Percentiles rank a stretch among this genome's conserved stretches.
Evolutionary conservation across 1,140 invertebrate species (phyloP).

Genomic region (Zaprionus taronus): DNA sequence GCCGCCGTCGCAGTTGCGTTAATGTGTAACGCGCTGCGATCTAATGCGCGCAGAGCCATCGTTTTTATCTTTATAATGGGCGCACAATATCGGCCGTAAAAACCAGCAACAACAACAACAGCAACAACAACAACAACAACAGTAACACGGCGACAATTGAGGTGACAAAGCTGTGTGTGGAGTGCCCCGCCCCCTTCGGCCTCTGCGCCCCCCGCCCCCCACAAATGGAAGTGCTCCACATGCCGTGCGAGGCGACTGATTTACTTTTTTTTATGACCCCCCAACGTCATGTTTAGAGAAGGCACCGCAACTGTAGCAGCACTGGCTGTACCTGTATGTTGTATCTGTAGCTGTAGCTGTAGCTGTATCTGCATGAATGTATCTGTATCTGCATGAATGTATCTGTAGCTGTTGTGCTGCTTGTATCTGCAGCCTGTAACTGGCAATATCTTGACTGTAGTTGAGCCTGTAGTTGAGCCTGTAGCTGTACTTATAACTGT

Average conservation of each 20-base stretch:
- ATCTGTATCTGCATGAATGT: constrained; percentile 15
- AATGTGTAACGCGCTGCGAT: constrained; percentile 38
- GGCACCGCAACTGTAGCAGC: constrained; percentile 5
- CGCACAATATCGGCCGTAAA: constrained; percentile 80
- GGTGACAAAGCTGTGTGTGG: constrained; percentile 61
- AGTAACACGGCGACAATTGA: constrained; percentile 60
- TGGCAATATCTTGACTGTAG: not conserved
- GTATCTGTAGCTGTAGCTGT: constrained; percentile 10
- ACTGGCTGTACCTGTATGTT: not conserved
- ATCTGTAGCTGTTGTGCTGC: not conserved
- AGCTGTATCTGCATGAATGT: not conserved
- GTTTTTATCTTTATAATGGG: constrained; percentile 78
- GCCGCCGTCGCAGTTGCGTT: not conserved
- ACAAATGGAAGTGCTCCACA: constrained; percentile 49
- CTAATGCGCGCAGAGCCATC: constrained; percentile 31
- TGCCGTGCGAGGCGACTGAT: constrained; percentile 29
- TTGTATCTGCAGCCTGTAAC: too few species aligned
- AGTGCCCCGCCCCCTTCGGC: not conserved
- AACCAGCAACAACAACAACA: constrained; percentile 27
- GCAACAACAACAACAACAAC: constrained; percentile 22
- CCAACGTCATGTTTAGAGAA: constrained; percentile 39
- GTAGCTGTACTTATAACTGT: not conserved
- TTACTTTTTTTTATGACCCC: constrained; percentile 51
- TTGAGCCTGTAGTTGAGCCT: too few species aligned
- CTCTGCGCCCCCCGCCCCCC: not conserved